A percentile compares a stretch with the other conserved stretches of the same genome.
phyloP scores from a whole-genome alignment of 2,797 vertebrate species.

The Danio kyathit region DNA sequence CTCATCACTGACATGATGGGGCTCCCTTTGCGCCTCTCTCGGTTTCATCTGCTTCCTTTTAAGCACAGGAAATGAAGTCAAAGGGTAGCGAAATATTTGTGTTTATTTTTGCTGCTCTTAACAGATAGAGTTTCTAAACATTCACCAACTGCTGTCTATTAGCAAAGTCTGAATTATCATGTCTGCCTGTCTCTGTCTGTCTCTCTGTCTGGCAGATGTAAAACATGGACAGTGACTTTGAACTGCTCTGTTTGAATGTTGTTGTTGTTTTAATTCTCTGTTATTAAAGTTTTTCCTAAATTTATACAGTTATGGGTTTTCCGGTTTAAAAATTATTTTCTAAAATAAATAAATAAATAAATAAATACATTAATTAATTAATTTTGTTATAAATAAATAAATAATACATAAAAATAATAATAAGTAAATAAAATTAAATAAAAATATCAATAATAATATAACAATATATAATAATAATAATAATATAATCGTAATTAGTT shows the following conservation, averaged over 20 bases:
- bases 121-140: slow-evolving; percentile 79
- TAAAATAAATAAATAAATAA: not conserved
- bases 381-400: no score
- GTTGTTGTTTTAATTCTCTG: slow-evolving; percentile 15
- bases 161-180: slow-evolving; percentile 54
- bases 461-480: no score
- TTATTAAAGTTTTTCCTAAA: not conserved
- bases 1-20: slow-evolving; percentile 57
- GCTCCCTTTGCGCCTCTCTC: slow-evolving; percentile 46
- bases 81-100: slow-evolving; percentile 82
- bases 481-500: no score
- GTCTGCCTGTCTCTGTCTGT: not conserved
- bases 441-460: no score
- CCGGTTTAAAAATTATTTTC: not conserved
- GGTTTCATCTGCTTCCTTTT: slow-evolving; percentile 67
- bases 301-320: not conserved
- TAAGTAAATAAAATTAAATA: no score
- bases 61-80: slow-evolving; percentile 77
- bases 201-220: slow-evolving; percentile 26
- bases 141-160: slow-evolving; percentile 52
- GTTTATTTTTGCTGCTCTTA: slow-evolving; percentile 74
- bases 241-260: slow-evolving; percentile 34
- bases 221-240: slow-evolving; percentile 37
- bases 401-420: no score
- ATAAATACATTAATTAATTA: no score